Base-by-base conservation (phyloP, 2,113 vertebrate genomes). In the Nyctibius bracteatus region DNA sequence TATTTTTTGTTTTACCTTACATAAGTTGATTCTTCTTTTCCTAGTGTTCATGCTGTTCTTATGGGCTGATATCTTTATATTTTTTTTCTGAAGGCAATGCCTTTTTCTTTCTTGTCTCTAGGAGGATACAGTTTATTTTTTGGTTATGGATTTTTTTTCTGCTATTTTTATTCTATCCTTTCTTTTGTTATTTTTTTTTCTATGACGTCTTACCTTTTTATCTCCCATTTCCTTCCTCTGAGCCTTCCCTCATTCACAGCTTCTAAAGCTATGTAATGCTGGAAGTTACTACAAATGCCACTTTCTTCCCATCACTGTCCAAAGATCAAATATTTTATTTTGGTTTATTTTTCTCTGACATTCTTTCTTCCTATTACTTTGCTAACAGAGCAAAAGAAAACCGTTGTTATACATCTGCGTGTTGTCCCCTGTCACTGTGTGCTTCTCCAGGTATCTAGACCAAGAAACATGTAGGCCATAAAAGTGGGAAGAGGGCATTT, bases 1-100 rank as follows among this genome's bases (percentile, higher is more conserved):
- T 5, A 25, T 33, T 54, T 59, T 57, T 58, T 37, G 11, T 7
- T 61, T 63, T 67, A 37, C 0, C 0, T 1, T 39, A 23, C 0
- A 0, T 39, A 44, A 39, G 5, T 35, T 59, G 12, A 21, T 73
- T 54, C 8, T 35, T 58, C 16, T 17, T 74, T 70, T 73, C 9
- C 51, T 21, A 35, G n/a, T 65, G 28, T 13, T 79, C 6, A 30
- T 61, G 16, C 2, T 2, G 3, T 1, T 81, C 62, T 67, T 65
- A 10, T 49, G 21, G 20, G 5, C 14, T 47, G 25, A 47, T 62
- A 2, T 21, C 21, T 37, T 52, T 61, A 14, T 28, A 17, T 52
- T 49, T 67, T n/a, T 43, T 71, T 65, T 31, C 22, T 55, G 24
- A 86, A 81, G 25, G 6, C 15, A 81, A 17, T 44, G 44, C 3